Conservation (phyloP, 2,888 invertebrate genomes). For the Spilosoma lubricipeda region DNA sequence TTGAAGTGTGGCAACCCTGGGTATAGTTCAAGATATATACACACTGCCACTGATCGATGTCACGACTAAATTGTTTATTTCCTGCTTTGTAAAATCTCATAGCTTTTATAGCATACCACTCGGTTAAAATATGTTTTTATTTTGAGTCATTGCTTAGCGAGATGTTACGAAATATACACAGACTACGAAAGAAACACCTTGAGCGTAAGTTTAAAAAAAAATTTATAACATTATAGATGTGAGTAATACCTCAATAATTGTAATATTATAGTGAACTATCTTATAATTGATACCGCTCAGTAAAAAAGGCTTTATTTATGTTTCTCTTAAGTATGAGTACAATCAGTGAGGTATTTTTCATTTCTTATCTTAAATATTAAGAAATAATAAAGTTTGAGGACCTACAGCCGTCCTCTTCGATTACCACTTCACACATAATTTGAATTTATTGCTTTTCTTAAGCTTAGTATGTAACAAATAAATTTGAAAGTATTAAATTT, state of each 20-base stretch:
- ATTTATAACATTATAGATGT: background rate
- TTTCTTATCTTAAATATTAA: background rate
- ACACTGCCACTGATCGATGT: background rate
- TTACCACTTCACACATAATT: background rate
- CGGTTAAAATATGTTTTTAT: background rate
- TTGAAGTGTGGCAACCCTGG: constrained; percentile 5
- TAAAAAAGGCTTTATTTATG: background rate
- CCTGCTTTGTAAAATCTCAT: background rate
- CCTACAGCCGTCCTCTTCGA: background rate
- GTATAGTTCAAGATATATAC: background rate
- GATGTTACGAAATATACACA: background rate
- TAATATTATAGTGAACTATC: background rate
- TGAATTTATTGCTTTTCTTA: background rate
- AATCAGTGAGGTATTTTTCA: background rate
- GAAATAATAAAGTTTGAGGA: background rate
- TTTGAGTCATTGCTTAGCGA: background rate
- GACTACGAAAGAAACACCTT: background rate
- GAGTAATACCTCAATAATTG: background rate
- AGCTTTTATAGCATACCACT: background rate
- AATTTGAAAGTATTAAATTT: background rate
- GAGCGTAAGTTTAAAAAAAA: background rate
- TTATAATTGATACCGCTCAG: background rate
- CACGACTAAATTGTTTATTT: background rate
- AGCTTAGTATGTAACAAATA: background rate
- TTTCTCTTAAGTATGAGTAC: background rate